Evolutionary conservation across 2,797 vertebrate species (phyloP).

Genomic region (Crocodylus rhombifer): DNA sequence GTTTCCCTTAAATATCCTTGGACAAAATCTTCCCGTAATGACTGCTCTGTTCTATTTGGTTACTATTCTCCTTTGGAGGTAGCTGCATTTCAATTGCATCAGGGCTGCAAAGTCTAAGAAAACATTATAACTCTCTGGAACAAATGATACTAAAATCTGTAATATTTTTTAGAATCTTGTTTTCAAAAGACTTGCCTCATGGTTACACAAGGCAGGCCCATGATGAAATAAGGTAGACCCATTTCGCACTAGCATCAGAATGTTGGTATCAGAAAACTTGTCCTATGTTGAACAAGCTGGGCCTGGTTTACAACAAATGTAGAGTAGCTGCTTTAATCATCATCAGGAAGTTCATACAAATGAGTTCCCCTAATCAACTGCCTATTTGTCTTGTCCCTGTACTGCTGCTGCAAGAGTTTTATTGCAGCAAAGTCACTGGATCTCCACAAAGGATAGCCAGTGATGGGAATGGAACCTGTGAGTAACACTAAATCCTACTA

Average conservation of each 20-base stretch:
- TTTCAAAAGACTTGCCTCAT: background rate
- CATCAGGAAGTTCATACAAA: constrained; percentile 6
- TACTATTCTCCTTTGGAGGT: background rate
- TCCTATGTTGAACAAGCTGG: background rate
- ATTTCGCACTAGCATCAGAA: no score
- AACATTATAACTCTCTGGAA: background rate
- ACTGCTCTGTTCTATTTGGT: background rate
- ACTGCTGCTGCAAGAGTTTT: background rate
- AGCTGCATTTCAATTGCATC: background rate
- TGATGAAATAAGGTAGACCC: no score
- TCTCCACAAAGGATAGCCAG: background rate
- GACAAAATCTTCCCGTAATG: background rate
- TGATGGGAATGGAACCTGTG: background rate
- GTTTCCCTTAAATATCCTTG: constrained; percentile 22
- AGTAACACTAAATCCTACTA: background rate
- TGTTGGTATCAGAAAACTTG: no score
- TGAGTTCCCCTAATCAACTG: background rate
- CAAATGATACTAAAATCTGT: background rate
- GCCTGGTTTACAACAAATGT: background rate
- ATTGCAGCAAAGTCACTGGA: background rate
- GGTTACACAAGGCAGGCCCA: background rate
- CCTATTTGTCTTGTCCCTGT: background rate
- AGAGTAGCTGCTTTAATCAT: background rate
- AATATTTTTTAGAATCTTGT: no score
- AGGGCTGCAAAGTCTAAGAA: background rate